Evolutionary conservation across 2,888 invertebrate species (phyloP), one percentile per base, ranked within the genome.

Genomic region (Platynereis dumerilii): DNA sequence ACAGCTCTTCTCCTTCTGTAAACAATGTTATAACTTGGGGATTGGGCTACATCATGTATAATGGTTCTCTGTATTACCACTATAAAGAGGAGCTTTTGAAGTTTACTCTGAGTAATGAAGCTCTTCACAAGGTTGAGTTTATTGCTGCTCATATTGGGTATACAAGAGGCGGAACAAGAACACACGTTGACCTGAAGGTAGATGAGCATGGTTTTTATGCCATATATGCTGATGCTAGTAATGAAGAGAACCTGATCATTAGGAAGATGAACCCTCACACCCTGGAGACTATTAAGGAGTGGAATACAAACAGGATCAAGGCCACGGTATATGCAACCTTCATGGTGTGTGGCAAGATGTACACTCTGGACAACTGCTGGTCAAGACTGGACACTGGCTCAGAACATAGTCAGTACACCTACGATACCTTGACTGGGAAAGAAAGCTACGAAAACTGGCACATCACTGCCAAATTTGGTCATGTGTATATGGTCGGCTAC

Each of bases 321-420:
- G 42, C 42, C 7, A 48, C 48, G n/a, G n/a, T 48, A 10, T 48
- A n/a, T 48, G 48, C 48, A n/a, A 48, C 48, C n/a, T 48, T 48
- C 48, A 48, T 48, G 48, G 17, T 48, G 3, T 48, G 48, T n/a
- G 48, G 48, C 48, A n/a, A 48, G n/a, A 3, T 48, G n/a, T 48
- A 42, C 17, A 42, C 42, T 17, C 10, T 42, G 17, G 42, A 42
- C 17, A 17, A 42, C 42, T 42, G 42, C 42, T n/a, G n/a, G n/a
- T n/a, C n/a, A n/a, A n/a, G n/a, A n/a, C n/a, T n/a, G n/a, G n/a
- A n/a, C n/a, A n/a, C n/a, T n/a, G n/a, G n/a, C n/a, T 42, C 42
- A 12, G 42, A 42, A 10, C 42, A 42, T 42, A 42, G 17, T 10
- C 42, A 42, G 17, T 42, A 42, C 42, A 17, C 17, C 42, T 42